Evolutionary conservation across 37 sponge, comb jelly and placozoan species (phyloP).

Genomic region (Haliclona indistincta): DNA sequence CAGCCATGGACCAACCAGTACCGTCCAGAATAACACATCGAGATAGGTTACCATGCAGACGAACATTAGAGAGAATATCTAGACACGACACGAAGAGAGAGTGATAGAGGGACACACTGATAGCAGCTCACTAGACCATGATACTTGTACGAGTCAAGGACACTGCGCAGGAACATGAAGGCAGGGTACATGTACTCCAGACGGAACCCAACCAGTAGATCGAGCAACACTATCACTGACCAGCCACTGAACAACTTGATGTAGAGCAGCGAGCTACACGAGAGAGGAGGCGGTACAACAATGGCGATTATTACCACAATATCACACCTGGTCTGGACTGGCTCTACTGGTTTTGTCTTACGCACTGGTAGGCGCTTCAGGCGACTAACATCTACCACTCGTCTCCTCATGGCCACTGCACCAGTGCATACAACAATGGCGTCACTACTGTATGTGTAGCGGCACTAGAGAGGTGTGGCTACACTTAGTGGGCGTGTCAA

Average conservation of each 20-base stretch:
- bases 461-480: no score
- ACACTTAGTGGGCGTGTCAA: not conserved
- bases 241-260: conserved; percentile 53
- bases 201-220: conserved; percentile 46
- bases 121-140: conserved; percentile 51
- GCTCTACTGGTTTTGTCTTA: conserved; percentile 26
- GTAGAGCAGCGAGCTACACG: conserved; percentile 24
- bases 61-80: conserved; percentile 60
- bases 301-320: not conserved
- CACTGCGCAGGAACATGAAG: conserved; percentile 55
- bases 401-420: conserved; percentile 37
- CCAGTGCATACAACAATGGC: not conserved
- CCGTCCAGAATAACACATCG: conserved; percentile 54
- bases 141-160: conserved; percentile 61
- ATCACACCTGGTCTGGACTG: conserved; percentile 41
- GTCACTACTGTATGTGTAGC: no score
- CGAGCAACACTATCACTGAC: conserved; percentile 36
- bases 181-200: conserved; percentile 61
- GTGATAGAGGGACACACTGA: not conserved
- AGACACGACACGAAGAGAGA: not conserved
- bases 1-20: conserved; percentile 55
- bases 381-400: conserved; percentile 32
- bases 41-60: conserved; percentile 57
- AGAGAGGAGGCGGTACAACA: not conserved
- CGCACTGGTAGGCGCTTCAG: conserved; percentile 39